These are phyloP conservation scores for Eupithecia vulgata DNA, from an alignment of 2,888 invertebrate species.

Conservation along the genomic window DNA sequence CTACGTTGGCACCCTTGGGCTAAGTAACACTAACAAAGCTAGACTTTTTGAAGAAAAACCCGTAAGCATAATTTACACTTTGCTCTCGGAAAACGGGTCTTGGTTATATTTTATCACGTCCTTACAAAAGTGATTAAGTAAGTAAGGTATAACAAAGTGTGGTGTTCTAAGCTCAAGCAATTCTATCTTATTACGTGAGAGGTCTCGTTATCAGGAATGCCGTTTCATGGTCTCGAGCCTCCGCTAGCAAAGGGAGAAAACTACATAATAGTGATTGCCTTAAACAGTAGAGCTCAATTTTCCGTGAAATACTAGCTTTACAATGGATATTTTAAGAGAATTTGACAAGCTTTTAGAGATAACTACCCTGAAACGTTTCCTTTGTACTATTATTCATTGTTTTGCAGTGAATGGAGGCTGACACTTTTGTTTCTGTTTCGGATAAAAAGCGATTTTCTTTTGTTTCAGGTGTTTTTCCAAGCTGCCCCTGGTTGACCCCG, in stretches of 20 bases:
- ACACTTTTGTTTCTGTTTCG: constrained; percentile 61
- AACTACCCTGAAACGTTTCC: constrained; percentile 73
- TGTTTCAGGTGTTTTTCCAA: constrained; percentile 50
- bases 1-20: too few species aligned
- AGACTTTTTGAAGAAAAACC: background rate
- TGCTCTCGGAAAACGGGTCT: background rate
- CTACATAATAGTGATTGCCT: background rate
- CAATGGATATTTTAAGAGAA: constrained; percentile 68
- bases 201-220: constrained; percentile 5
- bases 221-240: background rate
- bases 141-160: background rate
- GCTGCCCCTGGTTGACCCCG: constrained; percentile 25
- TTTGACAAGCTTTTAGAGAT: constrained; percentile 78
- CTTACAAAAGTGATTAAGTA: constrained; percentile 5
- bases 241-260: background rate
- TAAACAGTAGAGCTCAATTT: constrained; percentile 49
- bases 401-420: constrained; percentile 60
- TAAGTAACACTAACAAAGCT: too few species aligned
- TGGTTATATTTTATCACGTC: background rate
- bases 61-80: background rate
- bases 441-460: constrained; percentile 57
- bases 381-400: constrained; percentile 78
- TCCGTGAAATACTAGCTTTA: constrained; percentile 42
- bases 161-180: background rate
- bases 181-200: background rate